Conservation (phyloP, 2,113 vertebrate species). For the Shinisaurus crocodilurus region DNA sequence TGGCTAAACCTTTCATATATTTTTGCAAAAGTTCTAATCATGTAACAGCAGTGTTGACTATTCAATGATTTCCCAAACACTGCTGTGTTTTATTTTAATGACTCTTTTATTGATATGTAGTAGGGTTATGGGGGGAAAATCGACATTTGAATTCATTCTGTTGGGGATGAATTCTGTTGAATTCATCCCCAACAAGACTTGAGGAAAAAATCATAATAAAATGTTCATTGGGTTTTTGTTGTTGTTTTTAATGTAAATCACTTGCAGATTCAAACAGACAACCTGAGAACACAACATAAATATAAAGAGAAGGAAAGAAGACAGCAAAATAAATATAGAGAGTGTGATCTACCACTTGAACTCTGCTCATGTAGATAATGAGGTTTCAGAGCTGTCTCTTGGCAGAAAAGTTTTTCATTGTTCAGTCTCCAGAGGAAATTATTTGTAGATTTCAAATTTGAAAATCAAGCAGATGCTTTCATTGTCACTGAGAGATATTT, state of each 20-base stretch:
- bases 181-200: not conserved
- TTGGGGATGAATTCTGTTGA: too few species aligned
- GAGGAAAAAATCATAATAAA: not conserved
- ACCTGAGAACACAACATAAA: not conserved
- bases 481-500: not conserved
- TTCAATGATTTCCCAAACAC: not conserved
- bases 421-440: not conserved
- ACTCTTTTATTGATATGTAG: constrained; percentile 7
- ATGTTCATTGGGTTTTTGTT: not conserved
- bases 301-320: not conserved
- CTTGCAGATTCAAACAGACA: constrained; percentile 7
- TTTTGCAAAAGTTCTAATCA: constrained; percentile 32
- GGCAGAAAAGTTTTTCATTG: not conserved
- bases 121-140: not conserved
- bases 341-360: not conserved
- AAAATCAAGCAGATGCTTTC: not conserved
- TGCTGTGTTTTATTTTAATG: not conserved
- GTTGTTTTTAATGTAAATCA: not conserved
- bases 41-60: not conserved
- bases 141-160: not conserved
- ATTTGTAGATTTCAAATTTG: not conserved
- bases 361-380: not conserved
- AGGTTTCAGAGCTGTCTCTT: not conserved
- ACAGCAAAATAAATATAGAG: not conserved
- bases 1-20: not conserved